phyloP scores from a whole-genome alignment of 2,888 invertebrate genomes.

The Clostera curtula region DNA sequence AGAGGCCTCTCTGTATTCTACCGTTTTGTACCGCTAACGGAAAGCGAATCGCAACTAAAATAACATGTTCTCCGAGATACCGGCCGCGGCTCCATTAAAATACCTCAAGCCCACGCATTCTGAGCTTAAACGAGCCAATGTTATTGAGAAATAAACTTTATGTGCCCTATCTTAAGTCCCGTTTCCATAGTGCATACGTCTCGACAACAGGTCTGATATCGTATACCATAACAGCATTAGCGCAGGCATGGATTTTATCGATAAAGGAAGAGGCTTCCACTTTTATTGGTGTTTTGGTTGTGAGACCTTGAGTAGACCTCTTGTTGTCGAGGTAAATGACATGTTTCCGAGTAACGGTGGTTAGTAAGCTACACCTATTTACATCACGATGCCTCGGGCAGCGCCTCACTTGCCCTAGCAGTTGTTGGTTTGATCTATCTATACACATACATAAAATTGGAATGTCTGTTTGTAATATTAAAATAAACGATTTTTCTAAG shows the following conservation, averaged over 20 bases:
- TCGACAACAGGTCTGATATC: slow-evolving; percentile 22
- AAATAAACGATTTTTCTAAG: too few relatives aligned
- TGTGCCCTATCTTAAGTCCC: slow-evolving; percentile 16
- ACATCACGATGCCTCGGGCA: too few relatives aligned
- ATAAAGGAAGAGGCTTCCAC: slow-evolving; percentile 24
- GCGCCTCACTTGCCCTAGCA: too few relatives aligned
- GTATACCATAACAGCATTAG: slow-evolving; percentile 24
- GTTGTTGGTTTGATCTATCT: too few relatives aligned
- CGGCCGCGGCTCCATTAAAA: slow-evolving; percentile 43
- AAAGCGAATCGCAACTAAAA: slow-evolving; percentile 26
- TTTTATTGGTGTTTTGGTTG: slow-evolving; percentile 19
- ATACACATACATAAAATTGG: too few relatives aligned
- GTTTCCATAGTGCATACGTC: slow-evolving; percentile 9
- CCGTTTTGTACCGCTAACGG: slow-evolving; percentile 16
- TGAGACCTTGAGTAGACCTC: slow-evolving; percentile 14
- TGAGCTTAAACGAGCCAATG: slow-evolving; percentile 12
- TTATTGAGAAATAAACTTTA: slow-evolving; percentile 29
- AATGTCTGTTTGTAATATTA: too few relatives aligned
- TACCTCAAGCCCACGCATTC: slow-evolving; percentile 41
- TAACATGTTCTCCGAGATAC: slow-evolving; percentile 26
- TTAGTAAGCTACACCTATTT: too few relatives aligned
- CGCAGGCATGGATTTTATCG: slow-evolving; percentile 26
- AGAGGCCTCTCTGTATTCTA: too few relatives aligned
- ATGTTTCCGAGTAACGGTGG: background rate
- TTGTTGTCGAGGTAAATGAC: slow-evolving; percentile 6